Conservation (phyloP, 2,888 invertebrate species). For the Serripes groenlandicus region DNA sequence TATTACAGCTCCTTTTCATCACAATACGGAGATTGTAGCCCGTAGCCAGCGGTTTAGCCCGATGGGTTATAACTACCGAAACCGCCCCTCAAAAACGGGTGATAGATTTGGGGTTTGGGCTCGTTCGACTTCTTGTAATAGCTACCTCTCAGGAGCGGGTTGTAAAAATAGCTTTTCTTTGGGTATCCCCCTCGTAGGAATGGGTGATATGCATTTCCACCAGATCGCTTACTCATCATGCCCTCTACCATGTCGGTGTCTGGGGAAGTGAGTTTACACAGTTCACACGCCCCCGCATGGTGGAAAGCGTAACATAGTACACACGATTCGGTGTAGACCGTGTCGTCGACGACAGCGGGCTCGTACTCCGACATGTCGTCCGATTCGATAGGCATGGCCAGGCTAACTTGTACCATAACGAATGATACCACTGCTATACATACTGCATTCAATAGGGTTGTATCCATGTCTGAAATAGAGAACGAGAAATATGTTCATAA, state of each 20-base stretch:
- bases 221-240: slow-evolving; percentile 5
- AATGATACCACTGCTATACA: slow-evolving; percentile 5
- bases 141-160: slow-evolving; percentile 17
- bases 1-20: too few relatives aligned
- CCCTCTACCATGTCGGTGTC: not conserved
- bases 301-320: slow-evolving; percentile 18
- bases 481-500: too few relatives aligned
- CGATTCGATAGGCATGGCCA: slow-evolving; percentile 1
- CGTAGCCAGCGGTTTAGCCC: not conserved
- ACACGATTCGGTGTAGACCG: slow-evolving; percentile 13
- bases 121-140: slow-evolving; percentile 15
- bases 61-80: not conserved
- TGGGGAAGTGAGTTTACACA: not conserved
- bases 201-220: slow-evolving; percentile 11
- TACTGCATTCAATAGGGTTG: not conserved
- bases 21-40: too few relatives aligned
- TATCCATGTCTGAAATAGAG: slow-evolving; percentile 12
- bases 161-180: slow-evolving; percentile 32
- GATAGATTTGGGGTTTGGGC: slow-evolving; percentile 23
- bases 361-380: slow-evolving; percentile 5
- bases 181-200: slow-evolving; percentile 34
- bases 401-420: slow-evolving; percentile 6
- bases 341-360: not conserved
- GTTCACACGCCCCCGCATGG: slow-evolving; percentile 16
- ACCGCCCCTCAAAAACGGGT: slow-evolving; percentile 28